Evolutionary conservation across 2,888 invertebrate species (phyloP).

Genomic region (Digitonthophagus gazella): DNA sequence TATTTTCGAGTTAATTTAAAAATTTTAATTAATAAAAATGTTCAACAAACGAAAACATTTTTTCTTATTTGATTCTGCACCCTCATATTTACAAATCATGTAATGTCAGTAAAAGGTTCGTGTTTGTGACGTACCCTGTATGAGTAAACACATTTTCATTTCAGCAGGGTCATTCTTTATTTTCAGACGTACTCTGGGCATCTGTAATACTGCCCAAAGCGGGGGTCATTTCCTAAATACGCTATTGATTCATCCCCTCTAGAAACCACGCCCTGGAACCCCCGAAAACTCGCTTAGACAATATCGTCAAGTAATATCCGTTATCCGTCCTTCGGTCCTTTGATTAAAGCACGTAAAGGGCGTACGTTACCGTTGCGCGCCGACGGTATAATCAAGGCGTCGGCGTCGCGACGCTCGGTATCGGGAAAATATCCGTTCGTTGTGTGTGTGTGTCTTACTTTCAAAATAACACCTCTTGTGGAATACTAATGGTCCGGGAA

Average conservation of each 20-base stretch:
- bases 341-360: slow-evolving; percentile 49
- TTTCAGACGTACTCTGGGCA: background rate
- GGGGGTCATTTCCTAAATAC: slow-evolving; percentile 11
- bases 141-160: background rate
- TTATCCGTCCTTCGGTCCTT: slow-evolving; percentile 38
- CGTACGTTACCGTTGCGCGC: slow-evolving; percentile 40
- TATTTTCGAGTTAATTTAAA: background rate
- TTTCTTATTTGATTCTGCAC: no score
- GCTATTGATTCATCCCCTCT: slow-evolving; percentile 41
- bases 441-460: slow-evolving; percentile 9
- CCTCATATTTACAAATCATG: background rate
- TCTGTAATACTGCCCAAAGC: background rate
- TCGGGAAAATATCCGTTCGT: slow-evolving; percentile 11
- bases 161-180: background rate
- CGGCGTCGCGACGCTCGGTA: slow-evolving; percentile 3
- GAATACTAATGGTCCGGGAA: slow-evolving; percentile 6
- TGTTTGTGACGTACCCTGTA: background rate
- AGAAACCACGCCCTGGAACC: background rate
- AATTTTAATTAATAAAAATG: background rate
- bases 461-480: background rate
- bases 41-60: no score
- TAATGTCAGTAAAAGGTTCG: background rate
- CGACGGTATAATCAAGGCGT: slow-evolving; percentile 6
- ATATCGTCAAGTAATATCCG: slow-evolving; percentile 46
- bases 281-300: slow-evolving; percentile 37